Percentiles rank a stretch among this genome's conserved stretches.
Conservation (phyloP, 2,113 vertebrate species). For the Chaenogobius annularis region DNA sequence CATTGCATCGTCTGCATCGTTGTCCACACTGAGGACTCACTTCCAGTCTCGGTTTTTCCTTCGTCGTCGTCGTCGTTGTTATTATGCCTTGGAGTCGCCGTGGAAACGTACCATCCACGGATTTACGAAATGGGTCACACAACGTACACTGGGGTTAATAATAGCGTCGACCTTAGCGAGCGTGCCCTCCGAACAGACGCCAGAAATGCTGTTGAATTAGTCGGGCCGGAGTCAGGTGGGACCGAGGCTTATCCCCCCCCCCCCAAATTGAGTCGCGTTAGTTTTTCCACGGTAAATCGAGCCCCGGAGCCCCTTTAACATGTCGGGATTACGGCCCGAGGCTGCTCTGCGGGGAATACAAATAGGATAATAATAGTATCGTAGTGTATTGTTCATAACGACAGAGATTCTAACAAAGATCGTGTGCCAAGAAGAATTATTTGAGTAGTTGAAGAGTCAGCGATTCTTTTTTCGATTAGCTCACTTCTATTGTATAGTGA, state of each 20-base stretch:
- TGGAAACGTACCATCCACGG: slow-evolving; percentile 56
- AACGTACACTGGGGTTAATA: slow-evolving; percentile 52
- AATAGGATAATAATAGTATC: background rate
- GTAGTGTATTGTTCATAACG: no score
- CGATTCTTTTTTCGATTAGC: no score
- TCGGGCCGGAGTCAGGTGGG: slow-evolving; percentile 10
- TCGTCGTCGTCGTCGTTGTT: slow-evolving; percentile 14
- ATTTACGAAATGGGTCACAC: slow-evolving; percentile 66
- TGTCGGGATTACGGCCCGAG: background rate
- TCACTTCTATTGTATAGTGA: no score
- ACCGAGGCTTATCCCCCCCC: slow-evolving; percentile 17
- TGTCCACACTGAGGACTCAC: slow-evolving; percentile 12
- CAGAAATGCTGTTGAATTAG: slow-evolving; percentile 56
- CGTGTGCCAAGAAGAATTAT: no score
- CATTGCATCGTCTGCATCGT: background rate
- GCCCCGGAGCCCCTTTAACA: background rate
- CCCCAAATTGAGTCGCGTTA: slow-evolving; percentile 4
- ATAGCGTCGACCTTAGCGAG: slow-evolving; percentile 42
- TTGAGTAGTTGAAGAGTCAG: no score
- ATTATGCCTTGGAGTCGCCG: slow-evolving; percentile 37
- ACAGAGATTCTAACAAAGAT: no score
- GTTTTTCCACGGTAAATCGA: slow-evolving; percentile 21
- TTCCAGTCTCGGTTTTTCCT: slow-evolving; percentile 2
- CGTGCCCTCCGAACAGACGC: slow-evolving; percentile 49
- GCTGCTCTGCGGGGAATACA: background rate